Evolutionary conservation across 2,888 invertebrate genomes (phyloP), one percentile per base, ranked within the genome.

Genomic region (Ochlodes sylvanus): DNA sequence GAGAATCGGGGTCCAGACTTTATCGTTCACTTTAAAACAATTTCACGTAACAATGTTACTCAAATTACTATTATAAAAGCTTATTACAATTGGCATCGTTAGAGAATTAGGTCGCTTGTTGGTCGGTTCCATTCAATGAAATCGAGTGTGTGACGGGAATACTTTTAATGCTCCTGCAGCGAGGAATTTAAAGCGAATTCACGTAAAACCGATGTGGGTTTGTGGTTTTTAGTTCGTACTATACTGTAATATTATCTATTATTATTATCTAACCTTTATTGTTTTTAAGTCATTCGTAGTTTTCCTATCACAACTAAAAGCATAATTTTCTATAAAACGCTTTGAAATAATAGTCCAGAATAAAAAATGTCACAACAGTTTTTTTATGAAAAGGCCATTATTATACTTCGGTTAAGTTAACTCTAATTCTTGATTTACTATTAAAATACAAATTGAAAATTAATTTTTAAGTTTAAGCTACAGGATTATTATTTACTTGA

Each of bases 81-180:
- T 44, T 47, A 61, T 61, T 47, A 32, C 60, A 61, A 61, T 61
- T 61, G 60, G 44, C 47, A 47, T 61, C 60, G 47, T 61, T 61
- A 47, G 32, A 61, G 32, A 61, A 61, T 61, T 47, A 61, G 60
- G 60, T 61, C 60, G 60, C 47, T 27, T n/a, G 47, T n/a, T 34
- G 32, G 60, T 47, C 47, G 47, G 27, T 61, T 61, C 47, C n/a
- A 61, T 61, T 61, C 47, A 61, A 61, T 47, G 60, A 34, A 61
- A 61, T 61, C 17, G 41, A 41, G 60, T 47, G 47, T 61, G 58
- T 42, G 60, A 60, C 60, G 42, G n/a, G 60, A 60, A 60, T 60
- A 60, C 27, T 44, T 60, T 60, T n/a, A 60, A 44, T 52, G 21
- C 52, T 21, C 4, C 19, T 21, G 21, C 52, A 21, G 27, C 27